Percentiles rank a stretch among this genome's conserved stretches.
phyloP scores from a whole-genome alignment of 2,797 vertebrate genomes.

The Manis crassicaudata region DNA sequence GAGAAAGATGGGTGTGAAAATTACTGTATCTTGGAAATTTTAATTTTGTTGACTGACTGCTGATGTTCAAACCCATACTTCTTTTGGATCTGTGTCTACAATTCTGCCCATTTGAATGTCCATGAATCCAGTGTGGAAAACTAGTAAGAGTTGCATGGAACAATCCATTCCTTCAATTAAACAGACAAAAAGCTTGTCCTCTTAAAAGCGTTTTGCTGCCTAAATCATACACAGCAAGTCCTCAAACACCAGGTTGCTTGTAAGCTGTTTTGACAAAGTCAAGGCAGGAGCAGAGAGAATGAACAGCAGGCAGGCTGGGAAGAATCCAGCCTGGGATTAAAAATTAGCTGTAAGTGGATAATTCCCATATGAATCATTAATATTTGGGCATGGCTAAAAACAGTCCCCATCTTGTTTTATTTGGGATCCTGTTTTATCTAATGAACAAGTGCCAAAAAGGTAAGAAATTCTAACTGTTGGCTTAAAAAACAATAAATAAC shows the following conservation, averaged over 20 bases:
- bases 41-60: neutral
- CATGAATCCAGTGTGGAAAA: neutral
- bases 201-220: neutral
- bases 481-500: neutral
- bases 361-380: neutral
- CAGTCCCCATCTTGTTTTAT: slow-evolving; percentile 15
- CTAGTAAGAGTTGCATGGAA: neutral
- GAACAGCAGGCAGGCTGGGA: neutral
- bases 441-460: slow-evolving; percentile 30
- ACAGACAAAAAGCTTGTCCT: neutral
- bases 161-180: neutral
- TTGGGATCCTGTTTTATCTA: neutral
- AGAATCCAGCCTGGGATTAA: neutral
- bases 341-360: neutral
- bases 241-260: neutral
- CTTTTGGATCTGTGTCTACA: neutral
- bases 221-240: neutral
- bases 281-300: neutral
- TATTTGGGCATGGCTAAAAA: neutral
- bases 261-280: neutral
- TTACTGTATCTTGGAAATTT: neutral
- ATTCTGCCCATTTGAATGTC: neutral
- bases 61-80: neutral
- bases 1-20: neutral
- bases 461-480: neutral